Evolutionary conservation across 2,888 invertebrate genomes (phyloP), one percentile per base, ranked within the genome.

Genomic region (Parochlus steinenii): DNA sequence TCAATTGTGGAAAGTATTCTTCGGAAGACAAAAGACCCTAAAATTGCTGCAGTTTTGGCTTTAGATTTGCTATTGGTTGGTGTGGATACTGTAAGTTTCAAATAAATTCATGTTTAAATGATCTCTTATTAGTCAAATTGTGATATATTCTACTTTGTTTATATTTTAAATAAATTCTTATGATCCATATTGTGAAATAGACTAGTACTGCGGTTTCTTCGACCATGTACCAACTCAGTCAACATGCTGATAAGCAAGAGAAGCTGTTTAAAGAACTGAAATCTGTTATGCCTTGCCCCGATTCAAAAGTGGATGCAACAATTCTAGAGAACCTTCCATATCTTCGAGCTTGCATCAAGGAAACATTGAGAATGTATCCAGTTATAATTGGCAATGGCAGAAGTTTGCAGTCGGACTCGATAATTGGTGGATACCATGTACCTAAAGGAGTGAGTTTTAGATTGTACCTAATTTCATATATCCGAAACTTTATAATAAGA

Each of bases 381-480:
- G 80, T 83, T 11, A 79, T 80, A 42, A 69, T 80, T 48, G 83
- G 82, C 24, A 79, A 83, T 46, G 78, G 79, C 5, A 64, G 85
- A 44, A 76, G 74, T 49, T 65, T 80, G 33, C 76, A 79, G 53
- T 67, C 73, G 6, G 77, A 83, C 54, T 63, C 80, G 3, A 64
- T 78, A 8, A 71, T 85, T 47, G 71, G 72, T 39, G 83, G 82
- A 41, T 85, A 78, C 50, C 63, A 71, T 50, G 71, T 86, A 41
- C 83, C 85, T 10, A 79, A 80, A 61, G 83, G 82, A 56, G 81
- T 82, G 65, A 64, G 65, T 55, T 31, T 8, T 28, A 18, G 20
- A 34, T 31, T 38, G n/a, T n/a, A n/a, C n/a, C n/a, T n/a, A n/a
- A n/a, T n/a, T n/a, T n/a, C n/a, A n/a, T n/a, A n/a, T n/a, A n/a